Base-by-base conservation (phyloP, 2,113 vertebrate genomes). In the Stercorarius parasiticus region DNA sequence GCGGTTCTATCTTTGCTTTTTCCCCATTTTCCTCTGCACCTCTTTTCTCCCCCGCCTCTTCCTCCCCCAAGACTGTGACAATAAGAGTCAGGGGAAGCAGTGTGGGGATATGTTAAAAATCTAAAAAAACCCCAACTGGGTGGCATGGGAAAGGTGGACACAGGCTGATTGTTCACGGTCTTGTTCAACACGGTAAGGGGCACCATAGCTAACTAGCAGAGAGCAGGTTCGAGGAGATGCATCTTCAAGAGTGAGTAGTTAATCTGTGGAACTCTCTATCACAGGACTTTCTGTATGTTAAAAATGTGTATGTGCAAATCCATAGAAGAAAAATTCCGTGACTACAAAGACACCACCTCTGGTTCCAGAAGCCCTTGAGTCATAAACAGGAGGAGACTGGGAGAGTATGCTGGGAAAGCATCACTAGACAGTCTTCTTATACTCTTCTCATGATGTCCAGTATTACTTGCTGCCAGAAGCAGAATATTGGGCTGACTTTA, bases 121-220 rank as follows among this genome's bases (percentile, higher is more conserved):
- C 5, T 13, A 29, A 38, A 3, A 1, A 47, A 30, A 8, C 0
- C 2, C 11, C 38, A 47, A 5, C 16, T 22, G 11, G 61, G 16
- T 43, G n/a, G 9, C 2, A 15, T 32, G 42, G 45, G 26, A 82
- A 88, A 86, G 36, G 34, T 47, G 10, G 26, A 5, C 69, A 30
- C 25, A 42, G 16, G 9, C n/a, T 77, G 52, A 43, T 49, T 10
- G 20, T 47, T 93, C 14, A 34, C 15, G 49, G 32, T 32, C 71
- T 79, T 55, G 32, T 38, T 76, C 50, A 62, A 29, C 20, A 26
- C 8, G 50, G 10, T n/a, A 32, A 64, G n/a, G 34, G 34, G 13
- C 45, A 82, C n/a, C 20, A 15, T 11, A 71, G 52, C 12, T 65
- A 55, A 50, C 30, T 9, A 55, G 47, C 11, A 91, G 38, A 40